Evolutionary conservation across 2,113 vertebrate species (phyloP).

Genomic region (Crotalus helleri): DNA sequence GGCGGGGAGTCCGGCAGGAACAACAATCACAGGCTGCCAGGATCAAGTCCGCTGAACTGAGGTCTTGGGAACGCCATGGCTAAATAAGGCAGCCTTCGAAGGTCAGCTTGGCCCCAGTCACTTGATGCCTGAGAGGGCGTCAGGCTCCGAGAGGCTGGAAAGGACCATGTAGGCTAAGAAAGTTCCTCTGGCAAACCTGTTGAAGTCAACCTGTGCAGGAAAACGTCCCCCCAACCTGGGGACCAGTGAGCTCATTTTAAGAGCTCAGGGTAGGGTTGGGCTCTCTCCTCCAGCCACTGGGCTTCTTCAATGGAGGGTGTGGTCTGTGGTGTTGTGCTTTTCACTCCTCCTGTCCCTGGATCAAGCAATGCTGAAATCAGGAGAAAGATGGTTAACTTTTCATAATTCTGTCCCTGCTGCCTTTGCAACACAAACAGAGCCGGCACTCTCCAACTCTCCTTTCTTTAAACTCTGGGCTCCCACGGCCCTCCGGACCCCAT

Average conservation of each 20-base stretch:
- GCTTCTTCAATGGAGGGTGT: not conserved
- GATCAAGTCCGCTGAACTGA: not conserved
- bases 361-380: not conserved
- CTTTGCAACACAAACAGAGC: conserved; percentile 55
- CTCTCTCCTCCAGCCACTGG: not conserved
- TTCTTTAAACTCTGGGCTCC: conserved; percentile 47
- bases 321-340: not conserved
- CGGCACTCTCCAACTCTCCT: conserved; percentile 28
- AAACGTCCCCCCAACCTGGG: not conserved
- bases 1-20: not conserved
- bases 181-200: not conserved
- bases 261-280: not conserved
- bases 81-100: not conserved
- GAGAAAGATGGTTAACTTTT: not conserved
- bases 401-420: not conserved
- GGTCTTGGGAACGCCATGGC: not conserved
- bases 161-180: not conserved
- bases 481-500: conserved; percentile 29
- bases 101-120: not conserved
- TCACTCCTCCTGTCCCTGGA: not conserved
- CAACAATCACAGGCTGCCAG: not conserved
- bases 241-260: not conserved
- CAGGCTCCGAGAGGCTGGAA: no score
- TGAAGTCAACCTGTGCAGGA: not conserved
- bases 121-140: not conserved